Evolutionary conservation across 2,888 invertebrate species (phyloP), one percentile per base, ranked within the genome.

Genomic region (Apotomis capreana): DNA sequence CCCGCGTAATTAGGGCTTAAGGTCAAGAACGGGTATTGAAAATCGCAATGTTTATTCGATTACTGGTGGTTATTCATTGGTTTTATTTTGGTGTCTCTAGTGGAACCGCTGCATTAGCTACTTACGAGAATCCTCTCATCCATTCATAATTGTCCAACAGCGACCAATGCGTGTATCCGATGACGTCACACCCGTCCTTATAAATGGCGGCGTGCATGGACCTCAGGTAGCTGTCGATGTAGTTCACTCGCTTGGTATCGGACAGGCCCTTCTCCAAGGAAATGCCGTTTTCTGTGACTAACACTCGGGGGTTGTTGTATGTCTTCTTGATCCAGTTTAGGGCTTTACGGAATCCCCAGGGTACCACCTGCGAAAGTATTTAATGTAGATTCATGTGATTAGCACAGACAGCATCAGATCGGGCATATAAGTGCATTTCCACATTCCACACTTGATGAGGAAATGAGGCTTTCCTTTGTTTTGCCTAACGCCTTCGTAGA

Each of bases 81-180:
- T 26, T 26, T 26, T 2, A 26, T 26, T 26, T 26, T 26, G 26
- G 26, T 26, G 26, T 26, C 26, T 26, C 26, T 26, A 2, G 26
- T 26, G 26, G 26, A 2, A 26, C 26, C 26, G 26, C 26, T 26
- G 2, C 2, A 26, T 26, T 26, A 26, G 26, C 26, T 63, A 89
- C 92, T 90, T 75, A 96, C 94, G 95, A 94, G 82, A 94, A 97
- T 40, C 97, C 97, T 58, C 94, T 91, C 73, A 93, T 92, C 97
- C 97, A 97, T 84, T 97, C 97, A 85, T 96, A 96, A 82, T 96
- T 96, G 81, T 98, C 97, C 87, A 97, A 94, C 13, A 97, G 87
- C 76, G 96, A 96, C 97, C 97, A 97, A 69, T 95, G 94, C 0
- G 96, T 94, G 81, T 97, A 97, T 0, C 95, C 96, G 8, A 90